Base-by-base conservation (phyloP, 2,113 vertebrate species). In the Cyrtonyx montezumae region DNA sequence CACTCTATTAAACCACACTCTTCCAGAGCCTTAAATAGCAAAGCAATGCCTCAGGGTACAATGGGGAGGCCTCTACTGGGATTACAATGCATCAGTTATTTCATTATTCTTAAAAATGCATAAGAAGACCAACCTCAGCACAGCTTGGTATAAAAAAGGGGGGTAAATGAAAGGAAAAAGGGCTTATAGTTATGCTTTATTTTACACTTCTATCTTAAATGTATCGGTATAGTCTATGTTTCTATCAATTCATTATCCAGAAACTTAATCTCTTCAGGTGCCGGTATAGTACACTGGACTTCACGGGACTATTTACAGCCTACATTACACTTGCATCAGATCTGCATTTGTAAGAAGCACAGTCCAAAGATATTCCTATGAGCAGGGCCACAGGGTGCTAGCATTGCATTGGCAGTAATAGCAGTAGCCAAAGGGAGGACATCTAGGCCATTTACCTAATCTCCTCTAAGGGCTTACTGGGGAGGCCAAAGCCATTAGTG, bases 71-170 rank as follows among this genome's bases (percentile, higher is more conserved):
- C 56, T 91, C 84, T 78, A 45, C 76, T 83, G 79, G 63, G 71
- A 92, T 94, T 85, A 78, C 6, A 86, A 79, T 73, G 75, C 87
- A 92, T 91, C 87, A 78, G 49, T 94, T 96, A 93, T 70, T 96
- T 94, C 56, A 92, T 68, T 87, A 94, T 87, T 87, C 79, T 87
- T 91, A 89, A 96, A 94, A 87, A 95, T 92, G 85, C 89, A 51
- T 74, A 93, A 92, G 56, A 90, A 13, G 34, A 89, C 67, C 23
- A 88, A 46, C 83, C 75, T 91, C 79, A 83, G 67, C 42, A 49
- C 6, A 73, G 12, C 14, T 77, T 76, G 13, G 9, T 87, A 62
- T 69, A 61, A 90, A 74, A 66, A n/a, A 11, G 4, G 4, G 8
- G 3, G 6, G 4, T 40, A 51, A 53, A 84, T 9, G 19, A 88